Percentiles rank a stretch among this genome's conserved stretches.
phyloP scores from a whole-genome alignment of 1,140 invertebrate genomes.

The Leptopilina boulardi region DNA sequence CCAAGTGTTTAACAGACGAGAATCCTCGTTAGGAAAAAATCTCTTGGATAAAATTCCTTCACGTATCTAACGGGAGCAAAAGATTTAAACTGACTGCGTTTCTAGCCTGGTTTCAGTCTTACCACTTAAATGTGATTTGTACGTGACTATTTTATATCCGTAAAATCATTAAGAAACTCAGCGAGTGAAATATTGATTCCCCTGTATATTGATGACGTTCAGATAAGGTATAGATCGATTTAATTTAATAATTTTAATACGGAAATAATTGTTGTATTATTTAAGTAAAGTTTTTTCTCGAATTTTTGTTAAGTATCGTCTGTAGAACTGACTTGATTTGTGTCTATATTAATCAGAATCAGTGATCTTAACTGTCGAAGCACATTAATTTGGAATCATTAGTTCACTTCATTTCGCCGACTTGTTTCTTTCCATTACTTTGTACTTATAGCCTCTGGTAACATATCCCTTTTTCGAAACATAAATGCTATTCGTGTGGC shows the following conservation, averaged over 20 bases:
- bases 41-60: conserved; percentile 59
- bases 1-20: conserved; percentile 59
- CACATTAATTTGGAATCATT: conserved; percentile 18
- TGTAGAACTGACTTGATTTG: not conserved
- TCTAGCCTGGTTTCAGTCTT: conserved; percentile 33
- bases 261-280: not conserved
- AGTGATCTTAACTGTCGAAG: not conserved
- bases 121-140: not conserved
- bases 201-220: not conserved
- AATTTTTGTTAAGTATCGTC: too few species aligned
- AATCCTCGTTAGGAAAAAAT: conserved; percentile 64
- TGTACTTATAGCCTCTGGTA: not conserved
- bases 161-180: not conserved
- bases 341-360: conserved; percentile 2
- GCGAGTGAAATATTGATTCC: not conserved
- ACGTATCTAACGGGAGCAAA: conserved; percentile 54
- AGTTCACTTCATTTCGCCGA: not conserved
- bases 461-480: not conserved
- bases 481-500: not conserved
- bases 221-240: too few species aligned
- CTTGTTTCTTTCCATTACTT: conserved; percentile 5
- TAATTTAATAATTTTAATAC: too few species aligned
- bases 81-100: conserved; percentile 59
- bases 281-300: not conserved
- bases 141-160: not conserved